Base-by-base conservation (phyloP, 2,888 invertebrate genomes). In the Cheilosia scutellata region DNA sequence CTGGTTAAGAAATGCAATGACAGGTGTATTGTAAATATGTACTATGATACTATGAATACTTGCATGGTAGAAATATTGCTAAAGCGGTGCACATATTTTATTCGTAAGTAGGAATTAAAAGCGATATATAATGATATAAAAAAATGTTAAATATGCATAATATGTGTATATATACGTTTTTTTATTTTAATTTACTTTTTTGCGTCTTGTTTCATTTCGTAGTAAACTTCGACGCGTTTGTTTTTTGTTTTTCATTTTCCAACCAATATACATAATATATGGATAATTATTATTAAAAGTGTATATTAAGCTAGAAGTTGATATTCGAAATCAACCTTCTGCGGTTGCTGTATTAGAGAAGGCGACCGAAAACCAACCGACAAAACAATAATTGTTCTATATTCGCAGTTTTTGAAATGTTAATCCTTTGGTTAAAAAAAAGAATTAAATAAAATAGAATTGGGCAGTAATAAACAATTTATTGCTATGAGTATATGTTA, bases 331-430 rank as follows among this genome's bases (percentile, higher is more conserved):
- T 94, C 95, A 95, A 94, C 95, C 95, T 95, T 95, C 95, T 95
- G 95, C 95, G 95, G 95, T 94, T 95, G 95, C 95, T 95, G 95
- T 95, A 95, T 94, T 93, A 94, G 95, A 96, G 95, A 95, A 95
- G 95, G 95, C 95, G 95, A 95, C 95, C 94, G 94, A 94, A 92
- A 92, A 91, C 92, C 92, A 92, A 92, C 92, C 92, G 91, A 92
- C 90, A 89, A 89, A 88, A 71, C 68, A 77, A 80, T 82, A 62
- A 25, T 74, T 72, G 27, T 76, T 71, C 20, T 42, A 71, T 74
- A 53, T 62, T 72, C 62, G 76, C 42, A 70, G 37, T 44, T 68
- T 66, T 44, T 42, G 27, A n/a, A 49, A 49, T 58, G 57, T 77
- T 79, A 20, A 7, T 51, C 33, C 40, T 75, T 79, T 51, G 49